Base-by-base conservation (phyloP, 2,113 vertebrate species). In the Eubucco bourcierii region DNA sequence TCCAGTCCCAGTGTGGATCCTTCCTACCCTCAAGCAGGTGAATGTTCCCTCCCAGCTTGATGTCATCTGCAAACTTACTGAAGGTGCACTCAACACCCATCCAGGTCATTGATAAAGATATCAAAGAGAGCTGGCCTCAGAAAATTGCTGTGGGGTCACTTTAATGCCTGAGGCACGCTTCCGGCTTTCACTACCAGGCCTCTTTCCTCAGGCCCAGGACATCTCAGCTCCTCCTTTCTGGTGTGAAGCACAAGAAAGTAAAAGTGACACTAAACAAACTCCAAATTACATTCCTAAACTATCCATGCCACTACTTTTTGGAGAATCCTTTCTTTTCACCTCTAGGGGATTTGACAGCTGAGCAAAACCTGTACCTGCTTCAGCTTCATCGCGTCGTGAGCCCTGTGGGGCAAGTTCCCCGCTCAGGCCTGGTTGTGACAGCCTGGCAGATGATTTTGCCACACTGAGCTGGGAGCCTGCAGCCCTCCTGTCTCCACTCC, bases 391-490 rank as follows among this genome's bases (percentile, higher is more conserved):
- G 10, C n/a, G 27, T 47, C 12, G 2, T 0, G 2, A 52, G 15
- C 24, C 19, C 2, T 53, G 41, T 10, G 14, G 39, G 12, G 39
- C 20, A 52, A 34, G 4, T 12, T 78, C 10, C 20, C 21, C 23
- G 13, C 4, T 11, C n/a, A 12, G 23, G 15, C 12, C 17, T 55
- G 20, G 17, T 1, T 80, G 28, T 3, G 46, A 65, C 28, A 47
- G 5, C 4, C 10, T 37, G 0, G 0, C 0, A 3, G 25, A 8
- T 61, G 28, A 68, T 24, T 34, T 80, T 12, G 1, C 9, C 41
- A 31, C 28, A 34, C 3, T 2, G 7, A 29, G 15, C 4, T 1
- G 2, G 1, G 1, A 4, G 21, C 1, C 7, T 7, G 9, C 50
- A 70, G 60, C 23, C 58, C 34, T 73, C 4, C 0, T 1, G 1